Evolutionary conservation across 1,140 invertebrate genomes (phyloP).

Genomic region (Drosophila dunni): DNA sequence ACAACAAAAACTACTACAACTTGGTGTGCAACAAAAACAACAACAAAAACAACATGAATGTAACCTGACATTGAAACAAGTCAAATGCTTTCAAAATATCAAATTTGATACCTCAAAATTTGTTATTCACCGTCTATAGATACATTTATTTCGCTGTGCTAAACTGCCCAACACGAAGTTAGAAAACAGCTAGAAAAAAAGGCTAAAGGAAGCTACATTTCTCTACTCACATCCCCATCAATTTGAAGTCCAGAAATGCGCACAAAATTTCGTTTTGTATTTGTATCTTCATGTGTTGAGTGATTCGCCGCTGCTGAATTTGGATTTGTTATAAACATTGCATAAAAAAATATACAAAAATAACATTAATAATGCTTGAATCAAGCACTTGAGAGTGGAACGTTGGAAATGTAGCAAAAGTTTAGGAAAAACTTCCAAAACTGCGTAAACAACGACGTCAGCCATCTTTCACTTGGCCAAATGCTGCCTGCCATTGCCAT

Average conservation of each 20-base stretch:
- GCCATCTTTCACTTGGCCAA: conserved; percentile 17
- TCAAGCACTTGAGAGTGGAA: neutral
- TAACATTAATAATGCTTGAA: no score
- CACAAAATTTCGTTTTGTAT: neutral
- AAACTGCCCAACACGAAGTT: conserved; percentile 61
- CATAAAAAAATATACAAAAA: neutral
- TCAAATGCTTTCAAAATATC: conserved; percentile 60
- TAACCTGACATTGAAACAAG: conserved; percentile 79
- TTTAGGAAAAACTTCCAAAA: neutral
- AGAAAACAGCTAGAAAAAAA: conserved; percentile 6
- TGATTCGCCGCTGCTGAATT: neutral
- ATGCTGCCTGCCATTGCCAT: neutral
- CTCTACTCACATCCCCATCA: neutral
- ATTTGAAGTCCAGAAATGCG: neutral
- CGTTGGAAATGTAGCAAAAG: neutral
- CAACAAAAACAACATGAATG: conserved; percentile 49
- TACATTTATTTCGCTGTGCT: conserved; percentile 21
- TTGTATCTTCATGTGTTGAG: neutral
- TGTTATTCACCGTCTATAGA: conserved; percentile 22
- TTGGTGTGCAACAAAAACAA: conserved; percentile 37
- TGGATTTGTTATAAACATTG: neutral
- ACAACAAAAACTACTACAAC: conserved; percentile 25
- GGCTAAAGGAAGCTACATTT: neutral
- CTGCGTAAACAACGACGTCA: neutral
- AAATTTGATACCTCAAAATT: conserved; percentile 57